Base-by-base conservation (phyloP, 2,797 vertebrate species). In the Scolopax rusticola region DNA sequence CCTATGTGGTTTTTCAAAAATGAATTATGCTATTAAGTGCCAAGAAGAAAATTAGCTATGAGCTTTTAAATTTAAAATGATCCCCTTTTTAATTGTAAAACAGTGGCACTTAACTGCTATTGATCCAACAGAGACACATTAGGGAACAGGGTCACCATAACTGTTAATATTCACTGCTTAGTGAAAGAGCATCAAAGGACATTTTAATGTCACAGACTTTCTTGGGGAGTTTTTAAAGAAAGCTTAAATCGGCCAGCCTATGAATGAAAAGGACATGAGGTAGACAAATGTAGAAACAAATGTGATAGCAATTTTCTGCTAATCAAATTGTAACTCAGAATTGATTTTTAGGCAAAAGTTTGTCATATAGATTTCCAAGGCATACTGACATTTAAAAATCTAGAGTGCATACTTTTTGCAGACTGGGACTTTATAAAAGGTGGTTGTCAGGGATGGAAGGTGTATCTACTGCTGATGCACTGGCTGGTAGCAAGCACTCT, bases 121-220 rank as follows among this genome's bases (percentile, higher is more conserved):
- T 99, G 99, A 99, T 99, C 99, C 98, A 97, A 98, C 97, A 98
- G 98, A 99, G 99, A 99, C 99, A 98, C 99, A 99, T 99, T 99
- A 99, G 99, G 99, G 99, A 99, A 98, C 98, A 98, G 99, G 99
- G 99, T 99, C 99, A 99, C 99, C 99, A 99, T 99, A 99, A 99
- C 99, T 98, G 98, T 99, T 99, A 99, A 99, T 99, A 99, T 99
- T 99, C 98, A 98, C 99, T 99, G 99, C 99, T 99, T 99, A 99
- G 98, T 97, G 98, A 99, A 99, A 99, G 98, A 99, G 99, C 99
- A 99, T 99, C 99, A 99, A 99, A 99, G 99, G 99, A 99, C 99
- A 99, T 99, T 99, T 99, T 99, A 99, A 99, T 99, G 99, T 99
- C 99, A 99, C 98, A 95, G 98, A 98, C 99, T 99, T 99, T 99